Conservation (phyloP, 2,797 vertebrate species). For the Ctenopoma multispine region DNA sequence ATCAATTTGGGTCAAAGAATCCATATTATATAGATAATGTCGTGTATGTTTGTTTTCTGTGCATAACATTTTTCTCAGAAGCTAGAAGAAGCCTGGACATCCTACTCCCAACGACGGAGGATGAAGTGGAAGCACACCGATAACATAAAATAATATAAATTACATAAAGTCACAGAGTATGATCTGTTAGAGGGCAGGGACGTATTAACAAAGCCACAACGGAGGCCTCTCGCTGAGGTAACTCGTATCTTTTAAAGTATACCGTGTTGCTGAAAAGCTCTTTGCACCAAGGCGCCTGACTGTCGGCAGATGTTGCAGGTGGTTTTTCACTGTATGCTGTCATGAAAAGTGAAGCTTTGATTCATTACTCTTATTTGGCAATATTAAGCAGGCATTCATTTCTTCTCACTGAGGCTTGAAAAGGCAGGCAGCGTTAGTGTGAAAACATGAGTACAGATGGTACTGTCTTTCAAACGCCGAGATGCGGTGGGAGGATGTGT, state of each 20-base stretch:
- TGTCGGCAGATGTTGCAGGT: slow-evolving; percentile 60
- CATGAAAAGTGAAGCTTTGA: slow-evolving; percentile 44
- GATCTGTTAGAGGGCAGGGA: not conserved
- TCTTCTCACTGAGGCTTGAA: slow-evolving; percentile 64
- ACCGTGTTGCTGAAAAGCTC: not conserved
- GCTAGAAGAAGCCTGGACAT: not conserved
- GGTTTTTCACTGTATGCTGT: slow-evolving; percentile 45
- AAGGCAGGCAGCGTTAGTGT: slow-evolving; percentile 59
- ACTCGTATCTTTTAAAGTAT: not conserved
- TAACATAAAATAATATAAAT: not conserved
- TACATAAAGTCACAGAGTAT: slow-evolving; percentile 2
- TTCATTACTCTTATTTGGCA: slow-evolving; percentile 40
- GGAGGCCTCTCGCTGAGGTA: slow-evolving; percentile 14
- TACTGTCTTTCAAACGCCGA: slow-evolving; percentile 65
- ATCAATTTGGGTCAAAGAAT: not conserved
- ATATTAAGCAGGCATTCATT: slow-evolving; percentile 56
- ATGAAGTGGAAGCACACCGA: not conserved
- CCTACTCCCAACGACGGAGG: not conserved
- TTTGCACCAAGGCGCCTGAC: slow-evolving; percentile 32
- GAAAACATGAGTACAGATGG: slow-evolving; percentile 77
- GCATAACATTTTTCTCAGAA: not conserved
- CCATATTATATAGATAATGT: too few relatives aligned
- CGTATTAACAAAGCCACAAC: not conserved
- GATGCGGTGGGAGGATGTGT: slow-evolving; percentile 53
- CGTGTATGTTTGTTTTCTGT: not conserved